Conservation (phyloP, 2,888 invertebrate species). For the Pseudoips prasinana region DNA sequence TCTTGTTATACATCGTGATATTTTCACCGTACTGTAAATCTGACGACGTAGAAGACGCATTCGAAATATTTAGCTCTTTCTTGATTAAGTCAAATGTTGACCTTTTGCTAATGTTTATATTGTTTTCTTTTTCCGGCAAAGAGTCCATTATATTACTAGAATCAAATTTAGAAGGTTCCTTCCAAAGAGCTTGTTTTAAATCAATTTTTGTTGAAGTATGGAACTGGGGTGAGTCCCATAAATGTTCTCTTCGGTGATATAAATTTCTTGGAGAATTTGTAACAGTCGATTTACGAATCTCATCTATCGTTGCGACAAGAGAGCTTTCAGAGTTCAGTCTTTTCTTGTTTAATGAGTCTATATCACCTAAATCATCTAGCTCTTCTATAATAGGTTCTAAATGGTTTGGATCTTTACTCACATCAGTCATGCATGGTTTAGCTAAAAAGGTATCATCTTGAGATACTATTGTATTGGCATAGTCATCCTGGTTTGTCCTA, state of each 20-base stretch:
- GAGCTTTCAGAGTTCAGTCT: conserved; percentile 80
- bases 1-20: conserved; percentile 42
- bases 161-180: conserved; percentile 71
- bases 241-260: conserved; percentile 77
- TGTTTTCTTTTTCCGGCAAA: conserved; percentile 67
- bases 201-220: conserved; percentile 57
- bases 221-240: conserved; percentile 72
- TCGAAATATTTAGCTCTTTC: conserved; percentile 45
- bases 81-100: conserved; percentile 51
- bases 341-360: conserved; percentile 63
- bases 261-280: conserved; percentile 81
- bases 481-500: conserved; percentile 71
- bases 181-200: conserved; percentile 71
- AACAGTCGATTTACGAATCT: conserved; percentile 81
- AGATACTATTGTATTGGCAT: conserved; percentile 77
- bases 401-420: conserved; percentile 74
- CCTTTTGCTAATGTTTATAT: conserved; percentile 45
- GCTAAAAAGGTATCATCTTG: conserved; percentile 78
- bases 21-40: conserved; percentile 35
- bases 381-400: conserved; percentile 82
- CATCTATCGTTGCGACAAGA: conserved; percentile 84
- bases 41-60: conserved; percentile 29
- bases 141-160: conserved; percentile 70
- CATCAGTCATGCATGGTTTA: conserved; percentile 79
- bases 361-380: conserved; percentile 77